Evolutionary conservation across 53 echinoderm and acorn worm species (phyloP).

Genomic region (Temnopleurus reevesii): DNA sequence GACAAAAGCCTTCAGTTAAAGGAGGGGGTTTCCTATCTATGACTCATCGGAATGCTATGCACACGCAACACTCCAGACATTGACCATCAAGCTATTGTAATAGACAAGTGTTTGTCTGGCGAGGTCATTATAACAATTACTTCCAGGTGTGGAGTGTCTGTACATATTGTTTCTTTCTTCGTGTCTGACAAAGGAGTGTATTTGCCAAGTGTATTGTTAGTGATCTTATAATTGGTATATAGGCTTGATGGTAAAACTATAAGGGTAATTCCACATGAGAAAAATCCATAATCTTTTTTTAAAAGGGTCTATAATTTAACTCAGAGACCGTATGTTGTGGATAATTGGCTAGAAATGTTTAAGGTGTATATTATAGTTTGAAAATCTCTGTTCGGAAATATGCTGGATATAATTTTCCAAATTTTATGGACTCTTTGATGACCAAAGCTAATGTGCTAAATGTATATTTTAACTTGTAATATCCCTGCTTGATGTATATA

Average conservation of each 20-base stretch:
- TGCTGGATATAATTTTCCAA: too few relatives aligned
- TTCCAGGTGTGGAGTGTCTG: background rate
- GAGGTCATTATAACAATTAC: slow-evolving; percentile 25
- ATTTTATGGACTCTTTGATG: too few relatives aligned
- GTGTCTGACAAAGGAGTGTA: background rate
- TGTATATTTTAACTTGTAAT: too few relatives aligned
- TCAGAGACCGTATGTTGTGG: too few relatives aligned
- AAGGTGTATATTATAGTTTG: background rate
- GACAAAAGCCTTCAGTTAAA: background rate
- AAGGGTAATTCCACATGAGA: background rate
- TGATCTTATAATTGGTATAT: background rate
- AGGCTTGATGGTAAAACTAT: background rate
- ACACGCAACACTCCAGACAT: slow-evolving; percentile 1
- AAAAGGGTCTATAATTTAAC: too few relatives aligned
- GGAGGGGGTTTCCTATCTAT: background rate
- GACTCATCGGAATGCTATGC: background rate
- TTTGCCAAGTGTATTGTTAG: background rate
- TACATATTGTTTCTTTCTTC: background rate
- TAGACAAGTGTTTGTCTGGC: background rate
- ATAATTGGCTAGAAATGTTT: background rate
- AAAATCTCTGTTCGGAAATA: too few relatives aligned
- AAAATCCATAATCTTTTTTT: background rate
- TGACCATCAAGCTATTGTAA: slow-evolving; percentile 23
- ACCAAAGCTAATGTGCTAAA: too few relatives aligned
- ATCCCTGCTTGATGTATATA: too few relatives aligned